These are phyloP conservation scores for Empidonax traillii DNA, from an alignment of 2,113 vertebrate species.

Conservation along the genomic window DNA sequence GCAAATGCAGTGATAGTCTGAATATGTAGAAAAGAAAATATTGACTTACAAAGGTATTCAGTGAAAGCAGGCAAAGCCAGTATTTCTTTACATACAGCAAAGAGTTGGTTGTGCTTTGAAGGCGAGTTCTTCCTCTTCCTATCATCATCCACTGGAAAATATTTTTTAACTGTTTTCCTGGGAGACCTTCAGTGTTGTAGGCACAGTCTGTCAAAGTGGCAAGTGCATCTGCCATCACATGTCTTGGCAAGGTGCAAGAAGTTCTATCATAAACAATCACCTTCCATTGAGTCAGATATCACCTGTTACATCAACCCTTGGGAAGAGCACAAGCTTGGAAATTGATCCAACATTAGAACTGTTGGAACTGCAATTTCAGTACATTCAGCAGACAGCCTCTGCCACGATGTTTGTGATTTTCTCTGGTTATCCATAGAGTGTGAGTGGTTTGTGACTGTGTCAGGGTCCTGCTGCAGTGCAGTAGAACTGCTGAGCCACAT, in stretches of 20 bases:
- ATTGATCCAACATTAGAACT: background rate
- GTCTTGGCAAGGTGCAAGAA: background rate
- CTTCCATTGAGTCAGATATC: background rate
- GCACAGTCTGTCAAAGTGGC: background rate
- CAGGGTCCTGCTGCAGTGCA: background rate
- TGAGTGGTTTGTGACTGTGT: background rate
- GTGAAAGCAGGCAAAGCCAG: background rate
- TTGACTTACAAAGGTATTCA: background rate
- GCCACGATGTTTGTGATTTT: background rate
- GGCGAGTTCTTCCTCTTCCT: background rate
- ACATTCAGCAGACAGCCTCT: background rate
- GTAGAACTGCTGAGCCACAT: background rate
- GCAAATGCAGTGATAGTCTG: background rate
- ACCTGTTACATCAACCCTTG: background rate
- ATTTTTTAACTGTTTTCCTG: background rate
- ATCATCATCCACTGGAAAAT: background rate
- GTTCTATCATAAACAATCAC: background rate
- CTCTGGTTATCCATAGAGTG: background rate
- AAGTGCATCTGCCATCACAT: fast-evolving
- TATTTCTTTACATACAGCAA: background rate
- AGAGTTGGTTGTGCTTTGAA: background rate
- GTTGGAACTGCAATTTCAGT: background rate
- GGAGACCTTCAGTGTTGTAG: background rate
- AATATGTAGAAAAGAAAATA: background rate
- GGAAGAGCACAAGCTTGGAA: background rate